Base-by-base conservation (phyloP, 2,797 vertebrate genomes). In the Hemibagrus guttatus region DNA sequence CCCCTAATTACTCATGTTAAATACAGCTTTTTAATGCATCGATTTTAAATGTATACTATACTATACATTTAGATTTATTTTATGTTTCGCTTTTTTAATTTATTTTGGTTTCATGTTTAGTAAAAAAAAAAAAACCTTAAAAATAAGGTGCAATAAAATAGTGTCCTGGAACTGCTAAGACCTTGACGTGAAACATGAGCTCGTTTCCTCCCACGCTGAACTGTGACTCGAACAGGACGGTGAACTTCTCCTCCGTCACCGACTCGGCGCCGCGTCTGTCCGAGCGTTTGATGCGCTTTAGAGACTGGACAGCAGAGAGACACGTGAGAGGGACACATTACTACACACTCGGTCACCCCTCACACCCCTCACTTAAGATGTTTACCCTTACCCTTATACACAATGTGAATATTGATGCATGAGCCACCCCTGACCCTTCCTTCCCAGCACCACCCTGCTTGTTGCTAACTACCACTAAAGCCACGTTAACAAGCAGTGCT, bases 161-260 rank as follows among this genome's bases (percentile, higher is more conserved):
- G 9, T 9, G 46, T 66, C 12, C 35, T 42, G 68, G 68, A 42
- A 71, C 21, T 23, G 68, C 3, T 66, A 26, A 75, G 4, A 98
- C 97, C 96, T 98, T 98, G 91, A 99, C 98, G 66, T 99, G 97
- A 91, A 99, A 99, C 76, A 98, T 97, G 64, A 99, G 95, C 91
- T 99, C 98, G 0, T 99, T 99, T 87, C 98, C 98, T 8, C 98
- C 98, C 0, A 99, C 96, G 0, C 98, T 99, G 93, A 99, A 99
- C 93, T 99, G 98, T 0, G 98, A 99, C 90, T 99, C 98, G 0
- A 99, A 99, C 82, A 99, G 95, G 89, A 99, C 97, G 0, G 98
- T 98, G 91, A 99, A 99, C 91, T 99, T 99, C 92, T 99, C 98
- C 90, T 99, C 98, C 0, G 98, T 99, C 85, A 99, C 98, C 0